Evolutionary conservation across 2,797 vertebrate genomes (phyloP), one percentile per base, ranked within the genome.

Genomic region (Periophthalmus magnuspinnatus): DNA sequence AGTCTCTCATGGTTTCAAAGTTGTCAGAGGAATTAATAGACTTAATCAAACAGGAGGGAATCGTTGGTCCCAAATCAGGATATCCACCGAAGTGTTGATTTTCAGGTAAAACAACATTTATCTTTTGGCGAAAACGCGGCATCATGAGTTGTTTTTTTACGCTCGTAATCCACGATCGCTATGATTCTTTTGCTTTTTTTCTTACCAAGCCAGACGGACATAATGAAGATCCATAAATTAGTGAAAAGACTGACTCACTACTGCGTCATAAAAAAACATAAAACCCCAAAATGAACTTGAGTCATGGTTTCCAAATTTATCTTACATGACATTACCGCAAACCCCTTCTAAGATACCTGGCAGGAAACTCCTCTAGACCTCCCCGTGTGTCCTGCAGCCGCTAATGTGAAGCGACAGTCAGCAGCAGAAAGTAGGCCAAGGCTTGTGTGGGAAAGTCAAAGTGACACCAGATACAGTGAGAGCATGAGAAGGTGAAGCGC

Each of bases 371-470:
- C 55, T 58, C 10, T 17, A 41, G 50, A 76, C 69, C 58, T 65
- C 56, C n/a, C 9, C 52, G 19, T 73, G 63, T 71, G 72, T 41
- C 47, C 34, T 34, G 81, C 78, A 78, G 60, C 55, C 22, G 32
- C 74, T 77, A 82, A 86, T 71, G 58, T 72, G 64, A 83, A 70
- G 67, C 77, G 85, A 85, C 83, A 87, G 68, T 69, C 58, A 87
- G 69, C 85, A 83, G 85, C 81, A 79, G 70, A 83, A 83, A 83
- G 55, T 77, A 77, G 81, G 80, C 69, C 72, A 70, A 72, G 65
- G 67, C 68, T 66, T 70, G 24, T 57, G 67, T 65, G 61, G 66
- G 67, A 74, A 81, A 86, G 80, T 78, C 79, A 81, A 77, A 82
- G 70, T 86, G 79, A 87, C 78, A 83, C 4, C 1, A 50, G 16